Base-by-base conservation (phyloP, 2,797 vertebrate species). In the Harpagifer antarcticus region DNA sequence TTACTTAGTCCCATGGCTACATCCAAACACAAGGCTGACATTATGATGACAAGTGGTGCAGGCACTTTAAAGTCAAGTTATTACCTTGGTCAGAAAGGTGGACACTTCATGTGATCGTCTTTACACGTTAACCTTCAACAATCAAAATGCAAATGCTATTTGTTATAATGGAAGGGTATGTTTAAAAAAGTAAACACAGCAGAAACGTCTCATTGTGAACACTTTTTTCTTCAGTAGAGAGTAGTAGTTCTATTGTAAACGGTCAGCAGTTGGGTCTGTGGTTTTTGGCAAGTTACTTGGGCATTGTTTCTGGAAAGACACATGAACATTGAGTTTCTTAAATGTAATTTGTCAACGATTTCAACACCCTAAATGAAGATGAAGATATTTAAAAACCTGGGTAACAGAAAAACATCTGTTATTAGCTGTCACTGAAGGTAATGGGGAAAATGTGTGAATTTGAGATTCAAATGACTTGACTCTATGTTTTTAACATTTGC, bases 221-320 rank as follows among this genome's bases (percentile, higher is more conserved):
- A 48, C 14, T 54, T 74, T 72, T 76, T 50, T 72, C 19, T 37
- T 62, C 19, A 57, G 14, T 57, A 42, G 9, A 68, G 37, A 72
- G 8, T 37, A 37, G 33, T 14, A 16, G 19, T 54, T 78, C 71
- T 73, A 81, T 60, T 43, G 37, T 75, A 73, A 87, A 81, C 57
- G 13, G 63, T 64, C 68, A 61, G 49, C 40, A 62, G 56, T 76
- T 78, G 77, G 84, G 78, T 82, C 69, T 85, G 71, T 69, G 82
- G 84, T 59, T 74, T 45, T 20, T 43, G 33, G 31, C 72, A 55
- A 71, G 59, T 58, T 55, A 72, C 60, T 23, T 44, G 40, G 9
- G 11, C 61, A 72, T 83, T 81, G 77, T 86, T 78, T 69, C 62
- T 67, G 59, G 68, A 72, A 63, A 77, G 71, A 65, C 55, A 55